phyloP scores from a whole-genome alignment of 2,888 invertebrate genomes.

The Aporophyla lueneburgensis region DNA sequence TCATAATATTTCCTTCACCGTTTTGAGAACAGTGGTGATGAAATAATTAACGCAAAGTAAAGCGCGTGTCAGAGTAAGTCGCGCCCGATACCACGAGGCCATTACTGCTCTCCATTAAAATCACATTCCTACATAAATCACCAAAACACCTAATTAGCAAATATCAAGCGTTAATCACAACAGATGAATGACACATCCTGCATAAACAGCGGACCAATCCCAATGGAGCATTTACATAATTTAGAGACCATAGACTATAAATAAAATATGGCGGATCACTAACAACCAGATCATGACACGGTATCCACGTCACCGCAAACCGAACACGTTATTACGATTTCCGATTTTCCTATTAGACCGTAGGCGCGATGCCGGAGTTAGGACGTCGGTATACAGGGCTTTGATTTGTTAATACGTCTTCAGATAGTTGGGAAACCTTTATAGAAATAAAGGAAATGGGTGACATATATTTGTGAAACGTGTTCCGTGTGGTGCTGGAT shows the following conservation, averaged over 20 bases:
- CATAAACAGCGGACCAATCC: slow-evolving; percentile 33
- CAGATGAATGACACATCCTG: slow-evolving; percentile 26
- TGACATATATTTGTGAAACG: background rate
- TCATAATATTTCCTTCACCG: too few relatives aligned
- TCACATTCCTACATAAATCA: background rate
- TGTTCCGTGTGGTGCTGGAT: too few relatives aligned
- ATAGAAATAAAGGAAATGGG: background rate
- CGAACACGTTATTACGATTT: slow-evolving; percentile 53
- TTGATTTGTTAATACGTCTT: background rate
- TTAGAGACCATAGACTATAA: slow-evolving; percentile 54
- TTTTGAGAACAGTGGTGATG: too few relatives aligned
- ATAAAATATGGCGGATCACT: slow-evolving; percentile 59
- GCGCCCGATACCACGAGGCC: too few relatives aligned
- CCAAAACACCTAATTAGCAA: slow-evolving; percentile 11
- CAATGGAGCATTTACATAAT: slow-evolving; percentile 52
- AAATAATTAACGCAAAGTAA: too few relatives aligned
- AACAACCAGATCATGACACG: slow-evolving; percentile 48
- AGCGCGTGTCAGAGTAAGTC: too few relatives aligned
- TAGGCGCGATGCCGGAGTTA: too few relatives aligned
- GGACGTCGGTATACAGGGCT: too few relatives aligned
- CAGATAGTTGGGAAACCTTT: background rate
- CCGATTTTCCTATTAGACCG: slow-evolving; percentile 6
- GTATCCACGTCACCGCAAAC: slow-evolving; percentile 56
- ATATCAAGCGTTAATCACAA: slow-evolving; percentile 29
- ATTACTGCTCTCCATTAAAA: background rate